A percentile compares a stretch with the other conserved stretches of the same genome.
Conservation (phyloP, 1,140 invertebrate species). For the Zophobas morio region DNA sequence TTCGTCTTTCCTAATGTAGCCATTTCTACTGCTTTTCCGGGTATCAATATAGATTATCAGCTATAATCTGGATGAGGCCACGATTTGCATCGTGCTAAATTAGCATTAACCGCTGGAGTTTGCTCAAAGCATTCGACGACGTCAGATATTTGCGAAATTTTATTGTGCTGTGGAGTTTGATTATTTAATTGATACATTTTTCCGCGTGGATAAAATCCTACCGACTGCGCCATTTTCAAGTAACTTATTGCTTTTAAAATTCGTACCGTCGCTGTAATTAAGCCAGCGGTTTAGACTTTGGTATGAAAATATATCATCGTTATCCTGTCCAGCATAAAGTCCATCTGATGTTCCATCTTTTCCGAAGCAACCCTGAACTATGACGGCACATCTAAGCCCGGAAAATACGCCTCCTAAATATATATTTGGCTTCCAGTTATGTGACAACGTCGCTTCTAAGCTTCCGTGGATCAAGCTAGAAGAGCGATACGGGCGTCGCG, state of each 20-base stretch:
- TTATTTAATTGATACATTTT: too few species aligned
- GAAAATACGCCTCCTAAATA: conserved; percentile 33
- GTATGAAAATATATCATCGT: conserved; percentile 6
- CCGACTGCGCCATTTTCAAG: too few species aligned
- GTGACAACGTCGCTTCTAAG: conserved; percentile 27
- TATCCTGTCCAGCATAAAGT: background rate
- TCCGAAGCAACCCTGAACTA: background rate
- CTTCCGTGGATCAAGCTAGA: conserved; percentile 2
- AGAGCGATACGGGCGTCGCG: conserved; percentile 20
- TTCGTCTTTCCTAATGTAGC: conserved; percentile 7
- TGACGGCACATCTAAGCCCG: background rate
- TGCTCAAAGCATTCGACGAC: too few species aligned
- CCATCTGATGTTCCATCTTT: background rate
- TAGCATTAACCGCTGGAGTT: background rate
- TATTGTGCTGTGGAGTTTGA: too few species aligned
- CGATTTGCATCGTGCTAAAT: background rate
- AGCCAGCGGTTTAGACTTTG: too few species aligned
- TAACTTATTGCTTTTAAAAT: background rate
- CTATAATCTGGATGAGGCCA: background rate
- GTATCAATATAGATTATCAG: conserved; percentile 18
- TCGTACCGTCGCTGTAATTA: background rate
- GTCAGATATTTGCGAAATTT: too few species aligned
- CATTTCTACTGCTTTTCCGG: background rate
- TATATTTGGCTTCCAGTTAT: conserved; percentile 33
- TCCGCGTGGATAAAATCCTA: too few species aligned